These are phyloP conservation scores for Antechinus stuartii DNA, from an alignment of 2,113 vertebrate species.

Conservation along the genomic window DNA sequence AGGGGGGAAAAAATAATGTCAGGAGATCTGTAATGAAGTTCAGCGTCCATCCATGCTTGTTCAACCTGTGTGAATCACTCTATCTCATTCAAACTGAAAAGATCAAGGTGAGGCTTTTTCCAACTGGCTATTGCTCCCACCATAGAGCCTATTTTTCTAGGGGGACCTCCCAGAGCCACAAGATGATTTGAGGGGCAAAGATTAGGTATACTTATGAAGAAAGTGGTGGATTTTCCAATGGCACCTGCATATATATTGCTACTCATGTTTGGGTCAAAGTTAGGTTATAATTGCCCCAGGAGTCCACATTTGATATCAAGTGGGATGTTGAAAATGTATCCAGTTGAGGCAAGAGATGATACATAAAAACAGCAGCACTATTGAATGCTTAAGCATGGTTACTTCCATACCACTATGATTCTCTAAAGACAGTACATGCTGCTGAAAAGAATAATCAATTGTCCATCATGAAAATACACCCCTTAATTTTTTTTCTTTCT, in stretches of 20 bases:
- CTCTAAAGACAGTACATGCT: not conserved
- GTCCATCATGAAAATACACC: not conserved
- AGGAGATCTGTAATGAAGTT: not conserved
- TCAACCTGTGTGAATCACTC: not conserved
- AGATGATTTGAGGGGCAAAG: not conserved
- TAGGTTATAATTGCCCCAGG: not conserved
- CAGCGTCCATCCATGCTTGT: no score
- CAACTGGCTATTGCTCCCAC: not conserved
- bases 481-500: not conserved
- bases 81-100: not conserved
- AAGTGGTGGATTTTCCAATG: not conserved
- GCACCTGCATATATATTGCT: not conserved
- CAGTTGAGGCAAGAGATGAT: not conserved
- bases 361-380: not conserved
- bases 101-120: not conserved
- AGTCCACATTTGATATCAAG: not conserved
- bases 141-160: not conserved
- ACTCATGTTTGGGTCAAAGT: not conserved
- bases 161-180: not conserved
- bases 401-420: not conserved
- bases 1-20: not conserved
- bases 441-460: not conserved
- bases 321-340: not conserved
- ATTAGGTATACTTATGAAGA: not conserved
- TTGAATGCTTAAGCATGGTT: not conserved